phyloP scores from a whole-genome alignment of 64 coral and sea anemone genomes.

The Dendronephthya gigantea region DNA sequence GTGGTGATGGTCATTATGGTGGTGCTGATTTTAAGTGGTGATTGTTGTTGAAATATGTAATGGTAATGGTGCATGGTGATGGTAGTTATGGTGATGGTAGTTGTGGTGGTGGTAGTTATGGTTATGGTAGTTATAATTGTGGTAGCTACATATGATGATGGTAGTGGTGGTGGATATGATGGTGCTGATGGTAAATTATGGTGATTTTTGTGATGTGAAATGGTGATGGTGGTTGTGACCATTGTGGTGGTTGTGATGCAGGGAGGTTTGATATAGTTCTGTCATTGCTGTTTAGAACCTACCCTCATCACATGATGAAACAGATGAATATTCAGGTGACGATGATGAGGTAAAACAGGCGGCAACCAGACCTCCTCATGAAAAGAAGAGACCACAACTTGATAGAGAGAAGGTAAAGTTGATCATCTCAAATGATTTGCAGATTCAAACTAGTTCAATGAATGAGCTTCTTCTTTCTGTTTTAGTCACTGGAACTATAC shows the following conservation, averaged over 20 bases:
- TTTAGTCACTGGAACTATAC: background rate
- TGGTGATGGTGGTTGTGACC: background rate
- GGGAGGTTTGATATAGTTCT: background rate
- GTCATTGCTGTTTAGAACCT: background rate
- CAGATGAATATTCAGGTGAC: conserved; percentile 8
- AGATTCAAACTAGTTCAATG: background rate
- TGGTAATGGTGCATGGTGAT: too few species aligned
- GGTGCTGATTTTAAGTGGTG: too few species aligned
- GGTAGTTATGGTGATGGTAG: too few species aligned
- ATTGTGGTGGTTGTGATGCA: background rate
- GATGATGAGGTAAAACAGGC: background rate
- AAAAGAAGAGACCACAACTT: background rate
- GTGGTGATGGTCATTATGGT: too few species aligned
- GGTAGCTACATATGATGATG: background rate
- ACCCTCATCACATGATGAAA: background rate
- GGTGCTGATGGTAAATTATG: background rate
- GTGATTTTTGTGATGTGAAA: background rate
- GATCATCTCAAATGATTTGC: background rate
- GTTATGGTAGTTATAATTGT: too few species aligned
- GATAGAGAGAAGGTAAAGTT: background rate
- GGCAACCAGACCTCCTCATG: background rate
- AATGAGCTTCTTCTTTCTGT: background rate
- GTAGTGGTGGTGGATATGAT: too few species aligned
- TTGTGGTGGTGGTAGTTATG: too few species aligned
- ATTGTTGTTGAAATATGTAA: too few species aligned